Percentiles rank a stretch among this genome's conserved stretches.
Conservation (phyloP, 2,888 invertebrate genomes). For the Alitta virens region DNA sequence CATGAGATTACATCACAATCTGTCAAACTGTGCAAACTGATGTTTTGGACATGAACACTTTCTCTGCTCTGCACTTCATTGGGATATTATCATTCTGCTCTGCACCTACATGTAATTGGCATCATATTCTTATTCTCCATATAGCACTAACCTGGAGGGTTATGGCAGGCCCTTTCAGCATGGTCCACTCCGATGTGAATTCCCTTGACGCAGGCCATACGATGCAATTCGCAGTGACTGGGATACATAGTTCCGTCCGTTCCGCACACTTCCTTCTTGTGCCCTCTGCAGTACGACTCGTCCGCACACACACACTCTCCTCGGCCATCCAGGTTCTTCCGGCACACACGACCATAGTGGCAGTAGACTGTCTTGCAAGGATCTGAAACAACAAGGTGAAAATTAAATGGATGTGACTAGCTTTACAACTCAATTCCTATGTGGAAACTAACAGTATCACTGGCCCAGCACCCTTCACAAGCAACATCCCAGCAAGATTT, state of each 20-base stretch:
- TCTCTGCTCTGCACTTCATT: too few relatives aligned
- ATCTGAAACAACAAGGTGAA: too few relatives aligned
- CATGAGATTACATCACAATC: background rate
- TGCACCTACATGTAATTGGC: too few relatives aligned
- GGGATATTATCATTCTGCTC: too few relatives aligned
- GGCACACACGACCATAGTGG: slow-evolving; percentile 66
- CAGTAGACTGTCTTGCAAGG: slow-evolving; percentile 68
- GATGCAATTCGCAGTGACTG: slow-evolving; percentile 55
- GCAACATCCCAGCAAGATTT: too few relatives aligned
- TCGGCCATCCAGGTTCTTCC: slow-evolving; percentile 58
- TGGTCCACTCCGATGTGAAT: slow-evolving; percentile 47
- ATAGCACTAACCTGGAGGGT: too few relatives aligned
- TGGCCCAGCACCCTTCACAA: too few relatives aligned
- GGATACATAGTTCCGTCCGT: slow-evolving; percentile 51
- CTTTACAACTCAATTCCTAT: too few relatives aligned
- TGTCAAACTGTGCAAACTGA: background rate
- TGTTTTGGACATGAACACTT: background rate
- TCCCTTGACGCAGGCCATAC: slow-evolving; percentile 47
- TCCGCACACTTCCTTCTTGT: slow-evolving; percentile 52
- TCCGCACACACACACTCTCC: slow-evolving; percentile 65
- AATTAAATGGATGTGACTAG: too few relatives aligned
- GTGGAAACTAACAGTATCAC: too few relatives aligned
- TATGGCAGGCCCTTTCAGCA: slow-evolving; percentile 20
- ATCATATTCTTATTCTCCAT: too few relatives aligned
- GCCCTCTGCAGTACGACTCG: slow-evolving; percentile 40